Conservation (phyloP, 2,797 vertebrate genomes). For the Scleropages formosus region DNA sequence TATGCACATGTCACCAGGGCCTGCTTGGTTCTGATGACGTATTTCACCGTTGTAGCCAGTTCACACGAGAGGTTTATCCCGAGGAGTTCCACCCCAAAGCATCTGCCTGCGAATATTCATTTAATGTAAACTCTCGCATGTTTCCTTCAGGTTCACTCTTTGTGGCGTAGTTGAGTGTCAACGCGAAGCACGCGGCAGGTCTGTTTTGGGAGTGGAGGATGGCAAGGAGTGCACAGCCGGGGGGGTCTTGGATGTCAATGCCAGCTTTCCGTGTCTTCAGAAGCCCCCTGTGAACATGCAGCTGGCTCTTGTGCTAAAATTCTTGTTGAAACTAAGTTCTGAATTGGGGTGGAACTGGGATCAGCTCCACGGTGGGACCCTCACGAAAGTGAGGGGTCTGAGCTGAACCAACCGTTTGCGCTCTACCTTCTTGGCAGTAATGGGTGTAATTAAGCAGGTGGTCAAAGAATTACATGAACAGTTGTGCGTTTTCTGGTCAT, state of each 20-base stretch:
- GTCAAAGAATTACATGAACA: constrained; percentile 22
- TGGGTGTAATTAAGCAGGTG: no score
- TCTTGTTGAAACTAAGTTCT: background rate
- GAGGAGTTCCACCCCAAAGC: background rate
- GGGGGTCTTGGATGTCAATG: no score
- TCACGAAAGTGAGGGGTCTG: background rate
- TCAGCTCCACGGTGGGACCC: background rate
- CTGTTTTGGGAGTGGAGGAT: background rate
- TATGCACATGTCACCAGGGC: background rate
- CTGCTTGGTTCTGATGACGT: background rate
- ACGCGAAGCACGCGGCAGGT: background rate
- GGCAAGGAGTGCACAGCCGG: no score
- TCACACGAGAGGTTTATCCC: background rate
- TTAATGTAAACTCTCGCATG: background rate
- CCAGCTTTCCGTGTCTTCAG: no score
- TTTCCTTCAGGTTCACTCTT: background rate
- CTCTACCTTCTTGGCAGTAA: constrained; percentile 2
- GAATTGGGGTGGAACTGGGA: background rate
- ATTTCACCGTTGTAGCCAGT: background rate
- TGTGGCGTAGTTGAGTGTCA: no score
- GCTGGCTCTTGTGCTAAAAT: no score
- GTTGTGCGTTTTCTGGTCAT: constrained; percentile 6
- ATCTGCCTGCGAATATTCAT: constrained; percentile 25
- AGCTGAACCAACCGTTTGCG: background rate
- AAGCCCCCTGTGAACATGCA: no score